These are phyloP conservation scores for Arctia plantaginis DNA, from an alignment of 2,888 invertebrate genomes.

Conservation along the genomic window DNA sequence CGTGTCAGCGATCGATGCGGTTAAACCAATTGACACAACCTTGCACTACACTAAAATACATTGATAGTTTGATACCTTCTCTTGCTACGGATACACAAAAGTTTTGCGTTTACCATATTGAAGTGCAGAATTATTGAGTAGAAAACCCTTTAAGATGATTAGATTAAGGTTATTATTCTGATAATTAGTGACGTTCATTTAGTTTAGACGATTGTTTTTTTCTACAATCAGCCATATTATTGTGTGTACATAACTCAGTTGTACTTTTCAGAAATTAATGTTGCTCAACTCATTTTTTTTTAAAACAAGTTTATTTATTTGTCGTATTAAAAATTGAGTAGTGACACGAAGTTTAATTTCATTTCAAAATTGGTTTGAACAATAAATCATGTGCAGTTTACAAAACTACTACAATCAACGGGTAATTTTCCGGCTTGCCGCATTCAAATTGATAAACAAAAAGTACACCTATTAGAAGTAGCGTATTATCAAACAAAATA, in stretches of 20 bases:
- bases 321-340: neutral
- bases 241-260: neutral
- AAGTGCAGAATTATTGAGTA: neutral
- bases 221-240: neutral
- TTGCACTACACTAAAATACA: conserved; percentile 58
- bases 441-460: conserved; percentile 38
- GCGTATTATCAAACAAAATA: conserved; percentile 5
- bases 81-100: neutral
- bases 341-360: neutral
- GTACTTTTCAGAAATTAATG: neutral
- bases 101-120: neutral
- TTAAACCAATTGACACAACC: conserved; percentile 66
- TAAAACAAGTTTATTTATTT: too few species aligned
- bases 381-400: conserved; percentile 9
- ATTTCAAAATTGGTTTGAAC: conserved; percentile 4
- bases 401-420: conserved; percentile 28
- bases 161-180: neutral
- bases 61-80: neutral
- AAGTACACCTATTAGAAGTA: conserved; percentile 29
- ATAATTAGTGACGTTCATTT: neutral
- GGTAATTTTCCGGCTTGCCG: conserved; percentile 29
- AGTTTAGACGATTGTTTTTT: neutral
- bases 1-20: conserved; percentile 71
- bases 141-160: conserved; percentile 1
- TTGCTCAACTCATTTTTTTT: neutral